Base-by-base conservation (phyloP, 2,797 vertebrate genomes). In the Dendrocincla fuliginosa region DNA sequence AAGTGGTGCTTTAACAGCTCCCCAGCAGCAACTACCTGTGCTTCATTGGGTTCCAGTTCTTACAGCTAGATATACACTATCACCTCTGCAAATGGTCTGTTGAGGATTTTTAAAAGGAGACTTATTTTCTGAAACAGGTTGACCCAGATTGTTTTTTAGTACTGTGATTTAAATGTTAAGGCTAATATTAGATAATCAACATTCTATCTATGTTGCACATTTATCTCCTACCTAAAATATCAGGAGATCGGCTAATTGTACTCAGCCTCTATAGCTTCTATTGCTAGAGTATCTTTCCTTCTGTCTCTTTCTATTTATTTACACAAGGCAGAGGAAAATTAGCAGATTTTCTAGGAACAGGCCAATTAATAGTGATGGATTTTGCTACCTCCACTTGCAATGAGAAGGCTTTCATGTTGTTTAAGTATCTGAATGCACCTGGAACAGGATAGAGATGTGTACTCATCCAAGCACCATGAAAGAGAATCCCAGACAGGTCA, bases 161-260 rank as follows among this genome's bases (percentile, higher is more conserved):
- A 46, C 9, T 65, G 49, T 84, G 55, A 73, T 95, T 93, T 88
- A 95, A 95, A 95, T 92, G 30, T 73, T 88, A 84, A 89, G 49
- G n/a, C 16, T 19, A 89, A 30, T 73, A 84, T 63, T 84, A 56
- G 55, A 70, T 90, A 88, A 69, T 95, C 92, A 85, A 64, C 15
- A 79, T 90, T 95, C 82, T 86, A 32, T 44, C 70, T 73, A 61
- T 32, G 10, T 67, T 93, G 82, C 67, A 84, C 42, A 44, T 93
- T 94, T 90, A 46, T 87, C n/a, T 94, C 42, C 89, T 59, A 87
- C 41, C 35, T 65, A 87, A 96, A 93, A 64, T 90, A 91, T 64
- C 44, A 81, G 37, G 37, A 91, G 92, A 84, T 35, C 24, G 1
- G 61, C 20, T 89, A 76, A 76, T 35, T 85, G 23, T 33, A 83